phyloP scores from a whole-genome alignment of 2,888 invertebrate species.

The Drosophila anomelani region DNA sequence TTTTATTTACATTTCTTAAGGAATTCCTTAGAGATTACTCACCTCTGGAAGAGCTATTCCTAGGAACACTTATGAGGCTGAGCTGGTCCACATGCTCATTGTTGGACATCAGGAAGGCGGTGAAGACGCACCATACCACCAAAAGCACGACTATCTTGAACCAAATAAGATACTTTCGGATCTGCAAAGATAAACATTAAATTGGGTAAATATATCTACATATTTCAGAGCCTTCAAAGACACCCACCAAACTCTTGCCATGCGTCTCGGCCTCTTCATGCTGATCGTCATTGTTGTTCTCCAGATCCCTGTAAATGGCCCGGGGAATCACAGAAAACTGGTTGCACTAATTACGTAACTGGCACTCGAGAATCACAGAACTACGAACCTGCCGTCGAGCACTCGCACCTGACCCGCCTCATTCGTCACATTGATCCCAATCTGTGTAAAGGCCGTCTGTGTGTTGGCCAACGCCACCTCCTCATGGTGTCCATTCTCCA shows the following conservation, averaged over 20 bases:
- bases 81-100: conserved; percentile 88
- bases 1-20: background rate
- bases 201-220: background rate
- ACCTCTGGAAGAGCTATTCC: conserved; percentile 73
- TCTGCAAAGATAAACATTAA: conserved; percentile 51
- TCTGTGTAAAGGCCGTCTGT: conserved; percentile 71
- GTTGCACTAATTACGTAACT: conserved; percentile 81
- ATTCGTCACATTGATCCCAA: conserved; percentile 84
- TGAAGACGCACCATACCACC: conserved; percentile 89
- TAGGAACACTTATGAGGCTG: conserved; percentile 87
- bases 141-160: conserved; percentile 86
- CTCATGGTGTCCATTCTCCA: conserved; percentile 62
- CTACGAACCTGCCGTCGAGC: conserved; percentile 81
- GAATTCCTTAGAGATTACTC: background rate
- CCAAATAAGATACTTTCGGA: conserved; percentile 82
- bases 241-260: conserved; percentile 64
- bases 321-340: conserved; percentile 77
- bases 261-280: conserved; percentile 79
- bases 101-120: conserved; percentile 88
- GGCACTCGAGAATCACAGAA: conserved; percentile 64
- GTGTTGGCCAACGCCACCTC: conserved; percentile 29
- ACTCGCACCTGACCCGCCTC: conserved; percentile 83
- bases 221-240: background rate
- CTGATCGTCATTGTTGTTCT: conserved; percentile 82
- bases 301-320: conserved; percentile 73